These are phyloP conservation scores for Oxyruncus cristatus DNA, from an alignment of 2,113 vertebrate genomes.

Conservation along the genomic window DNA sequence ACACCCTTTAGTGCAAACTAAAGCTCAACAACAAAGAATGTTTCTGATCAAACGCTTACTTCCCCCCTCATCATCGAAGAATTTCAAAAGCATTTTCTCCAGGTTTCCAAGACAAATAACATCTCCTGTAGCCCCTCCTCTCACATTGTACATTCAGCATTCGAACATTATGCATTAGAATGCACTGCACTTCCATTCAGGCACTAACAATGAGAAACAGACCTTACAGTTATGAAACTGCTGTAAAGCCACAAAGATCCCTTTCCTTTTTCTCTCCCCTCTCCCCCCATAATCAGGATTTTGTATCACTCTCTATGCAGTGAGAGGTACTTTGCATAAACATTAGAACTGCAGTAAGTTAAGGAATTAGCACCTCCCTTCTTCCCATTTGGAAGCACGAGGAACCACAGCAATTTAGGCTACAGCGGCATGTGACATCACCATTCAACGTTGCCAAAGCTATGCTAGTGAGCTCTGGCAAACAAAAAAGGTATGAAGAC, in stretches of 20 bases:
- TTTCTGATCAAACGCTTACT: background rate
- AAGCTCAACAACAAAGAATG: background rate
- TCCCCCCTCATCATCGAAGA: background rate
- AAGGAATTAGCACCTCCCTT: background rate
- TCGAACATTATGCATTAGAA: background rate
- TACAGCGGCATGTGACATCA: background rate
- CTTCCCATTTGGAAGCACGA: background rate
- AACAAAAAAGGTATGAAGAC: background rate
- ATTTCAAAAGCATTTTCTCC: background rate
- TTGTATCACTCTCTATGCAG: background rate
- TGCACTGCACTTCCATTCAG: conserved; percentile 1
- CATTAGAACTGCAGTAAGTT: background rate
- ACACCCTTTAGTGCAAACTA: fast-evolving
- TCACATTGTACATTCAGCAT: background rate
- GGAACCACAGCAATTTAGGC: background rate
- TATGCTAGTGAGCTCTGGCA: background rate
- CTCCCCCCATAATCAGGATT: background rate
- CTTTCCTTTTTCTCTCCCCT: background rate
- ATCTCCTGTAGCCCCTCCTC: background rate
- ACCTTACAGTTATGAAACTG: background rate
- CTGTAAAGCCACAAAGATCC: background rate
- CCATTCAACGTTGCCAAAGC: background rate
- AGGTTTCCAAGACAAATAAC: background rate
- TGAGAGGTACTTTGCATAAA: background rate
- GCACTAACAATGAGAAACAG: background rate